A percentile compares a stretch with the other conserved stretches of the same genome.
Evolutionary conservation across 1,140 invertebrate species (phyloP).

Genomic region (Calliphora vicina): DNA sequence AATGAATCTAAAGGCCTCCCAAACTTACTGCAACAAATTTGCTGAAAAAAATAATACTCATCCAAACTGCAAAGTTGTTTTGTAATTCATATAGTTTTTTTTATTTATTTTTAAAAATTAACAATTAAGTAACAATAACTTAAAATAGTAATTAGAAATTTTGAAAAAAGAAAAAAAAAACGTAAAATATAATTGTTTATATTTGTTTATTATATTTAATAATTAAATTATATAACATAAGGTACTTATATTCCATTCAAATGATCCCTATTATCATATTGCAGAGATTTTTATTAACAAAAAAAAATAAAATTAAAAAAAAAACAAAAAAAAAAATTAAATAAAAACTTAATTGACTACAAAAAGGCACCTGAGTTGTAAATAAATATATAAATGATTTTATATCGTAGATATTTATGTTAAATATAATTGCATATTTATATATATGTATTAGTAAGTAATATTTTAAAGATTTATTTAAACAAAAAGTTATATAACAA

Average conservation of each 20-base stretch:
- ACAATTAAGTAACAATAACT: slow-evolving; percentile 31
- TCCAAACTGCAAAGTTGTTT: background rate
- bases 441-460: too few relatives aligned
- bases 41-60: too few relatives aligned
- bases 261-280: background rate
- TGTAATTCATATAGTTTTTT: background rate
- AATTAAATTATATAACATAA: slow-evolving; percentile 11
- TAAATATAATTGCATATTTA: too few relatives aligned
- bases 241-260: slow-evolving; percentile 27
- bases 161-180: slow-evolving; percentile 7
- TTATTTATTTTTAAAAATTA: slow-evolving; percentile 19
- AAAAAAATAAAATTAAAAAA: background rate
- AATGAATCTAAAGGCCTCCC: too few relatives aligned
- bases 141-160: background rate
- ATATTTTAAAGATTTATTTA: too few relatives aligned
- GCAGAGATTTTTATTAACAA: slow-evolving; percentile 43
- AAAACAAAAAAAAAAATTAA: background rate
- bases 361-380: slow-evolving; percentile 59
- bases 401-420: background rate
- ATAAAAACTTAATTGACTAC: slow-evolving; percentile 55
- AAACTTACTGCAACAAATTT: too few relatives aligned
- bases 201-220: background rate
- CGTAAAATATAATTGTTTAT: background rate
- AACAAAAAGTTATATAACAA: too few relatives aligned
- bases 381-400: slow-evolving; percentile 21